phyloP scores from a whole-genome alignment of 2,797 vertebrate species.

The Diplodus sargus region DNA sequence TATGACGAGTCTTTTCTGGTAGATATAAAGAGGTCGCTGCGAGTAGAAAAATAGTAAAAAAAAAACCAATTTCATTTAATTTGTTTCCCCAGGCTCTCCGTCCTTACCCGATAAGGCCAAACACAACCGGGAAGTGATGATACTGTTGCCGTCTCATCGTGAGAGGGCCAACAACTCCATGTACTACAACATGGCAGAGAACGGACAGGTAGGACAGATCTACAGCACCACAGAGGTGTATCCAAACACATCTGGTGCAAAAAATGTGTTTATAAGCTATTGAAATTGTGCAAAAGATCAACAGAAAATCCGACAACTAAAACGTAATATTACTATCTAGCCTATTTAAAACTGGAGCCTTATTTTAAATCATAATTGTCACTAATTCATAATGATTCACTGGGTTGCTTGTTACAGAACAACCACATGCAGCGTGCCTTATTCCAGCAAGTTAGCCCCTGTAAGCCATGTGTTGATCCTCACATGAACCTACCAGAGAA shows the following conservation, averaged over 20 bases:
- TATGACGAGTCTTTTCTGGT: neutral
- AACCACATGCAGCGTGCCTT: slow-evolving; percentile 97
- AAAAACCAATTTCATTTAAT: neutral
- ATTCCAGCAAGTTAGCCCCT: slow-evolving; percentile 97
- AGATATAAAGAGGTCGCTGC: neutral
- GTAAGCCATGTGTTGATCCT: slow-evolving; percentile 97
- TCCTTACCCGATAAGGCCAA: slow-evolving; percentile 98
- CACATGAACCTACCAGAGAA: slow-evolving; percentile 97
- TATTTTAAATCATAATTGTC: neutral
- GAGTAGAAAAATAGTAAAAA: neutral
- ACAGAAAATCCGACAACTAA: neutral
- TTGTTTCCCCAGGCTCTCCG: slow-evolving; percentile 88
- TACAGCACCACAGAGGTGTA: neutral
- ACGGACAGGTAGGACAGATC: slow-evolving; percentile 89
- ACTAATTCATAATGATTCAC: neutral
- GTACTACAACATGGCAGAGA: slow-evolving; percentile 94
- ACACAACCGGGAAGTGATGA: slow-evolving; percentile 96
- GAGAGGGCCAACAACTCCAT: slow-evolving; percentile 96
- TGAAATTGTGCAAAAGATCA: neutral
- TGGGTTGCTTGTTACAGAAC: slow-evolving; percentile 82
- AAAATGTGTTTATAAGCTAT: neutral
- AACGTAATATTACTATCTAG: neutral
- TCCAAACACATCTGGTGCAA: neutral
- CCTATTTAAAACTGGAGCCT: neutral
- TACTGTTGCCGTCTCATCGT: slow-evolving; percentile 93